These are phyloP conservation scores for Tragulus kanchil DNA, from an alignment of 2,113 vertebrate genomes.

Conservation along the genomic window DNA sequence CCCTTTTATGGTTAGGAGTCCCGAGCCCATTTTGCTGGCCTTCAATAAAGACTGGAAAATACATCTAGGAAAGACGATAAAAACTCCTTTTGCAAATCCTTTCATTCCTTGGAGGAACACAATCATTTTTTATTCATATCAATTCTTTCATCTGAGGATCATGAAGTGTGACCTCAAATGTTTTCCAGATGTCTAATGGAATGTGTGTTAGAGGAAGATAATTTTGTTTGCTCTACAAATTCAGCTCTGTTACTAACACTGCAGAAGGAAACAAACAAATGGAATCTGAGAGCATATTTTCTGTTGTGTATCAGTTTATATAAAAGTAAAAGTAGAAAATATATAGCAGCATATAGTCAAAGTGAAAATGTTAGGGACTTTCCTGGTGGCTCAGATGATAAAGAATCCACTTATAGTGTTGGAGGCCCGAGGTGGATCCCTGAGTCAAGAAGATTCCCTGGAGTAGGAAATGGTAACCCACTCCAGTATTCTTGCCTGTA, in stretches of 20 bases:
- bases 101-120: slow-evolving; percentile 22
- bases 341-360: not conserved
- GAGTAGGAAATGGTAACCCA: not conserved
- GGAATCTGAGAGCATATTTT: slow-evolving; percentile 12
- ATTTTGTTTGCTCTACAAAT: slow-evolving; percentile 59
- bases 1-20: not conserved
- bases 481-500: not conserved
- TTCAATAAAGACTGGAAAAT: not conserved
- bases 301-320: not conserved
- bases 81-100: slow-evolving; percentile 43
- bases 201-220: slow-evolving; percentile 46
- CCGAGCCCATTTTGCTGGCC: not conserved
- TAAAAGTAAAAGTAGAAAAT: not conserved
- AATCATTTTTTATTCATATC: slow-evolving; percentile 51
- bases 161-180: slow-evolving; percentile 48
- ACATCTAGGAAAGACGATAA: slow-evolving; percentile 31
- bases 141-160: slow-evolving; percentile 62
- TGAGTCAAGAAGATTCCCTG: not conserved
- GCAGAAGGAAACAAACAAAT: slow-evolving; percentile 57
- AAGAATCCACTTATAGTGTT: not conserved
- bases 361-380: not conserved
- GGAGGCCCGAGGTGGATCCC: not conserved
- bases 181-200: slow-evolving; percentile 69
- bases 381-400: not conserved
- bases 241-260: slow-evolving; percentile 18